Base-by-base conservation (phyloP, 2,797 vertebrate genomes). In the Hoplostethus mediterraneus region DNA sequence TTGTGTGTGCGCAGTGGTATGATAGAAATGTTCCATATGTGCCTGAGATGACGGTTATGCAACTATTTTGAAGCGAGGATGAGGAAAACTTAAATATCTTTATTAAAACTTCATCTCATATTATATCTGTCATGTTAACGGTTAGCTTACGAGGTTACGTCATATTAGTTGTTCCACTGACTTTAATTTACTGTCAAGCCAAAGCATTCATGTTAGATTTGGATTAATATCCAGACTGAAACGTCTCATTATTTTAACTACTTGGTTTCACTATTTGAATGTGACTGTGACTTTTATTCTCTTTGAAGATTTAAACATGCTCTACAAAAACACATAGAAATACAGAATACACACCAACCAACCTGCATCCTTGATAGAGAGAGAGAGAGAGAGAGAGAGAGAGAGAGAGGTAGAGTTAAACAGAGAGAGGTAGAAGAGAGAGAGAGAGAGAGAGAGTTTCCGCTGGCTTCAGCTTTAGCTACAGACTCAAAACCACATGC, bases 401-500 rank as follows among this genome's bases (percentile, higher is more conserved):
- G 21, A 21, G 21, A 67, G 70, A 45, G 17, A 36, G 55, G 81
- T 81, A 81, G 73, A 80, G 81, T 67, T 67, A 64, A 66, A 89
- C 86, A 89, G 1, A 57, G 25, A 66, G 8, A 60, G 16, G 68
- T 48, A 68, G 49, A 52, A 77, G 48, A 21, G 9, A 59, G 60
- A 54, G 31, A 80, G 36, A 75, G 73, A 80, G 67, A 73, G 44
- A 78, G 61, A 81, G 84, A 90, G 80, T 91, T 90, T 92, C 88
- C 83, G 81, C 83, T 91, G 87, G 88, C 89, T 86, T 66, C 5
- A 63, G 73, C 79, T 84, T 40, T 81, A 82, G 86, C 84, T 85
- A 78, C 86, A 83, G 68, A 90, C 85, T 87, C 75, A 78, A 90
- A 92, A 90, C 85, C 90, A 91, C 89, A 89, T 92, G 91, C 84